phyloP scores from a whole-genome alignment of 2,888 invertebrate species.

The Matsumyia berberina region DNA sequence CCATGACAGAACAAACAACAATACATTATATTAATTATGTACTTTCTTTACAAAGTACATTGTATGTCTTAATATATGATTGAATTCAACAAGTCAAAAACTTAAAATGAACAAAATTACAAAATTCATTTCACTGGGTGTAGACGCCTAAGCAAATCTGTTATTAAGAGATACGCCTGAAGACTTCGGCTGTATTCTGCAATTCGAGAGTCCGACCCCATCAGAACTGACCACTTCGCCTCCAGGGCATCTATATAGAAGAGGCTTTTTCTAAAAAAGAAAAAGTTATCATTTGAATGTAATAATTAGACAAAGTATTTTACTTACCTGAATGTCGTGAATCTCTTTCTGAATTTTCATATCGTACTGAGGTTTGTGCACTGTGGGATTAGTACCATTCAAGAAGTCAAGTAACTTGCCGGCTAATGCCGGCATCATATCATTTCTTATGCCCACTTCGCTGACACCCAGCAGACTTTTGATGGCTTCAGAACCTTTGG shows the following conservation, averaged over 20 bases:
- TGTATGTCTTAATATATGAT: background rate
- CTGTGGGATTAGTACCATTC: constrained; percentile 70
- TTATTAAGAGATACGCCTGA: constrained; percentile 79
- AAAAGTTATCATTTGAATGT: constrained; percentile 19
- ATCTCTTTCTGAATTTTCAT: constrained; percentile 80
- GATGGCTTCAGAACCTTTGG: constrained; percentile 45
- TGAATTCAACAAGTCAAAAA: constrained; percentile 5
- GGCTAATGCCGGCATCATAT: constrained; percentile 79
- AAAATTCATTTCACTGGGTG: constrained; percentile 14
- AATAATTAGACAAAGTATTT: background rate
- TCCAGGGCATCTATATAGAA: constrained; percentile 79
- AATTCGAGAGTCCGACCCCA: constrained; percentile 78
- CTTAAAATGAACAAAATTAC: constrained; percentile 13
- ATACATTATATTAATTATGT: background rate
- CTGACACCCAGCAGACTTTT: constrained; percentile 75
- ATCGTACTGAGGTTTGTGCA: constrained; percentile 79
- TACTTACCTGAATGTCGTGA: constrained; percentile 79
- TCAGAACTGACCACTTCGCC: constrained; percentile 79
- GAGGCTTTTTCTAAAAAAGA: constrained; percentile 78
- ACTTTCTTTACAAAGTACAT: constrained; percentile 7
- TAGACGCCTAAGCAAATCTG: constrained; percentile 78
- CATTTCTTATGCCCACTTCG: constrained; percentile 68
- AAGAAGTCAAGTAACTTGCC: constrained; percentile 78
- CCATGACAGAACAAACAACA: background rate
- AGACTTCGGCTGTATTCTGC: constrained; percentile 77